Conservation (phyloP, 2,797 vertebrate species). For the Pipistrellus pipistrellus region DNA sequence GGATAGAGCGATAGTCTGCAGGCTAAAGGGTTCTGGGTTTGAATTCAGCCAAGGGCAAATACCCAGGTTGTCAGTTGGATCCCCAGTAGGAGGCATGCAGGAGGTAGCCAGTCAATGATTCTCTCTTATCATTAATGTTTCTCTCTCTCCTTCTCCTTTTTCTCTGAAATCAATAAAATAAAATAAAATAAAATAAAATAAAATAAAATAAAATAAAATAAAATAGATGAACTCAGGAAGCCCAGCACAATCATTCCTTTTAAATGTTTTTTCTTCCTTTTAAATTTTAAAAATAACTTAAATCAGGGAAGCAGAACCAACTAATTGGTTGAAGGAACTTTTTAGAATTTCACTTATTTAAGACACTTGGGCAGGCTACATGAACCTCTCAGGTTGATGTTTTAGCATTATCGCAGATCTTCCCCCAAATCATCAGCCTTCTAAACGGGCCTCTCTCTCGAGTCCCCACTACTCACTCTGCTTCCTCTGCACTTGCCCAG, state of each 20-base stretch:
- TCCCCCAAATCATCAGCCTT: background rate
- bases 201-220: too few species aligned
- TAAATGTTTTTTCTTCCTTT: background rate
- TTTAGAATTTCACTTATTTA: slow-evolving; percentile 9
- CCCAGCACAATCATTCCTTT: background rate
- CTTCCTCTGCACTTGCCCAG: background rate
- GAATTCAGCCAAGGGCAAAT: too few species aligned
- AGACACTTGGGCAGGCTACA: slow-evolving; percentile 19
- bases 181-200: too few species aligned
- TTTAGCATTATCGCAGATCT: background rate
- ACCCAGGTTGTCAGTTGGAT: too few species aligned
- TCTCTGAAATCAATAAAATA: too few species aligned
- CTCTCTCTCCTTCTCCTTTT: too few species aligned
- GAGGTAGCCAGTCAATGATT: too few species aligned
- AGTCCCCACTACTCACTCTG: rapidly evolving
- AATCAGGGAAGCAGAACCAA: background rate
- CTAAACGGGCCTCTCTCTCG: rapidly evolving
- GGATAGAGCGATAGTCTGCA: too few species aligned
- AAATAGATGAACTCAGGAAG: background rate
- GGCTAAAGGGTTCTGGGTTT: too few species aligned
- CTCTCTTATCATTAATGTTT: too few species aligned
- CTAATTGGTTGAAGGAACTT: background rate
- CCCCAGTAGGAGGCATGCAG: too few species aligned
- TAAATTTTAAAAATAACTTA: slow-evolving; percentile 45
- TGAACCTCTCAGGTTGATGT: background rate